These are phyloP conservation scores for Caenorhabditis angaria DNA, from an alignment of 2,888 invertebrate genomes.

Conservation along the genomic window DNA sequence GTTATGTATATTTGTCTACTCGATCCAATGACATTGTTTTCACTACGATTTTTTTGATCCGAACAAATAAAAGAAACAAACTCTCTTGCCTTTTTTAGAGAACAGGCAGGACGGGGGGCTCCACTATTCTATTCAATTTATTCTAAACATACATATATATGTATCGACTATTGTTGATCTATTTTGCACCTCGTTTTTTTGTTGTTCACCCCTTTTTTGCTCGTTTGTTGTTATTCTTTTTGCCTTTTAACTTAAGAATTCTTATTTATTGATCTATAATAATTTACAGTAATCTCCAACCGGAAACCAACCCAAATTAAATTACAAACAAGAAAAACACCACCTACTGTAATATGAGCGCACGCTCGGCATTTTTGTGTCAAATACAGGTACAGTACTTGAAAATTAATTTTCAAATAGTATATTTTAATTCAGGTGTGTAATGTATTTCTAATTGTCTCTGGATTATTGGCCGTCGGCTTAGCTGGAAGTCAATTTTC, in stretches of 20 bases:
- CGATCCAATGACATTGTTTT: not conserved
- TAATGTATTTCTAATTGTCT: conserved; percentile 64
- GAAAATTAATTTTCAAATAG: not conserved
- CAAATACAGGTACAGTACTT: conserved; percentile 63
- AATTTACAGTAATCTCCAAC: not conserved
- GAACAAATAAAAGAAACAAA: conserved; percentile 1
- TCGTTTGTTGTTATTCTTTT: not conserved
- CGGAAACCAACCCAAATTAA: not conserved
- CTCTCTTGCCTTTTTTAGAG: not conserved
- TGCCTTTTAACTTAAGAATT: not conserved
- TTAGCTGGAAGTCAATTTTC: conserved; percentile 70
- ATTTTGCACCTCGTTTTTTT: not conserved
- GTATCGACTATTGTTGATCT: conserved; percentile 3
- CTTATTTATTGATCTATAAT: not conserved
- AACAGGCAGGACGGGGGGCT: too few species aligned
- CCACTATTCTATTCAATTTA: not conserved
- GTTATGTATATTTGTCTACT: not conserved
- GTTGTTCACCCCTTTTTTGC: not conserved
- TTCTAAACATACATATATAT: not conserved
- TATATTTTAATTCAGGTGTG: conserved; percentile 52
- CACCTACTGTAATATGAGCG: conserved; percentile 48
- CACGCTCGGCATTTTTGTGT: conserved; percentile 59
- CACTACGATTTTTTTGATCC: not conserved
- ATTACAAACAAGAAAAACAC: not conserved
- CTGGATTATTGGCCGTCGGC: conserved; percentile 65